phyloP scores from a whole-genome alignment of 2,888 invertebrate genomes.

The Miltochrista miniata region DNA sequence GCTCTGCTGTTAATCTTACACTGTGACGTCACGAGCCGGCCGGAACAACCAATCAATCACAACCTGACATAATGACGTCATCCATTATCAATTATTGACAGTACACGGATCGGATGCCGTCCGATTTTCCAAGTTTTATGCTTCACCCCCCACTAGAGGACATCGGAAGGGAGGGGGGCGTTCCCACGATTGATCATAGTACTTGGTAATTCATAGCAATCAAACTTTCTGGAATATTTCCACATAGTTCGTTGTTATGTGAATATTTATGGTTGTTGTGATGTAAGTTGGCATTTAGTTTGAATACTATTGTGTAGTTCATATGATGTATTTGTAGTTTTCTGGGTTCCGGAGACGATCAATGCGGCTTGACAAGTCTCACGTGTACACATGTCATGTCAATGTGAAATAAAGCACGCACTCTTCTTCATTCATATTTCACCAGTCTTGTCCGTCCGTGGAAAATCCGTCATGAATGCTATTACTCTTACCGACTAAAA shows the following conservation, averaged over 20 bases:
- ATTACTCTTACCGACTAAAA: too few relatives aligned
- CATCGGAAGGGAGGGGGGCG: neutral
- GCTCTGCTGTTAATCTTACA: slow-evolving; percentile 23
- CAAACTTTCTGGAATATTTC: slow-evolving; percentile 40
- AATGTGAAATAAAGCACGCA: too few relatives aligned
- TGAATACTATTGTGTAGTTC: too few relatives aligned
- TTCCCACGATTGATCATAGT: slow-evolving; percentile 57
- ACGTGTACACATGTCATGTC: too few relatives aligned
- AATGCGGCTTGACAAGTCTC: neutral
- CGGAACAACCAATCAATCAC: slow-evolving; percentile 77
- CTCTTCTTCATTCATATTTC: too few relatives aligned
- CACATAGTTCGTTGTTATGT: slow-evolving; percentile 3
- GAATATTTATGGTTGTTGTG: neutral
- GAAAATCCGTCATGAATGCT: too few relatives aligned
- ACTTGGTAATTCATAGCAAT: slow-evolving; percentile 52
- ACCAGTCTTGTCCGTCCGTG: too few relatives aligned
- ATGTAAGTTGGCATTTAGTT: neutral
- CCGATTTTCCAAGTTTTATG: slow-evolving; percentile 74
- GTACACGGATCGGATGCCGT: slow-evolving; percentile 69
- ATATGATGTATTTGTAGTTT: too few relatives aligned
- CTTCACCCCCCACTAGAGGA: slow-evolving; percentile 37
- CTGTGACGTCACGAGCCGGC: slow-evolving; percentile 28
- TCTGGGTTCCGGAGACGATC: too few relatives aligned
- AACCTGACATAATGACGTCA: slow-evolving; percentile 77
- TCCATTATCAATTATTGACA: slow-evolving; percentile 83